Conservation (phyloP, 2,113 vertebrate species). For the Sapayoa aenigma region DNA sequence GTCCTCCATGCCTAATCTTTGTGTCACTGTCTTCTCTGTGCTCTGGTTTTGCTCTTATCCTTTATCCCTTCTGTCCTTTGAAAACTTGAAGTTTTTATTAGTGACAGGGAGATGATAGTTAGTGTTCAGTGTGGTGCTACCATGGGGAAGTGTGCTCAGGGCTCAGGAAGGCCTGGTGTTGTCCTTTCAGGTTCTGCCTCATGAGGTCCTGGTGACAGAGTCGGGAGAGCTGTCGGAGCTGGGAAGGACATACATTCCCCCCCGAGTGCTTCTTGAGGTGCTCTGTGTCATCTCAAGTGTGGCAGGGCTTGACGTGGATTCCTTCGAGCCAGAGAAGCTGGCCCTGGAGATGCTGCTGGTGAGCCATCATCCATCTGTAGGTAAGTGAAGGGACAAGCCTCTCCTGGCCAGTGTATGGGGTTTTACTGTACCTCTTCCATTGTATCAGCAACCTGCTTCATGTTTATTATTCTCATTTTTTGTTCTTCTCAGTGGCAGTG, state of each 20-base stretch:
- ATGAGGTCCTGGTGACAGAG: slow-evolving; percentile 82
- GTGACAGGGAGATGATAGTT: neutral
- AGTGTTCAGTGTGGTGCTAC: neutral
- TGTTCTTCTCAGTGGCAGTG: slow-evolving; percentile 72
- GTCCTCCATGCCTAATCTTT: neutral
- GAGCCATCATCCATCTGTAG: slow-evolving; percentile 90
- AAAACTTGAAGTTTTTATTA: neutral
- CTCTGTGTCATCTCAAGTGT: slow-evolving; percentile 83
- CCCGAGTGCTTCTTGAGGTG: slow-evolving; percentile 84
- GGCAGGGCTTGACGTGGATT: slow-evolving; percentile 80
- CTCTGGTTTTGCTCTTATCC: neutral
- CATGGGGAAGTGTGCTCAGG: neutral
- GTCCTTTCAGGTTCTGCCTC: slow-evolving; percentile 79
- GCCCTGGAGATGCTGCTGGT: slow-evolving; percentile 87
- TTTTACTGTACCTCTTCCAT: neutral
- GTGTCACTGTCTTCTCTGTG: neutral
- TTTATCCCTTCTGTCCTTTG: neutral
- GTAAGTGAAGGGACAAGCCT: slow-evolving; percentile 59
- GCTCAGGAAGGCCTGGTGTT: neutral
- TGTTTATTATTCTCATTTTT: neutral
- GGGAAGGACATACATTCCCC: slow-evolving; percentile 79
- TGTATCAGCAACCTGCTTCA: neutral
- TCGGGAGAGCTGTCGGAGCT: slow-evolving; percentile 84
- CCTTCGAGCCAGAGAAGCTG: slow-evolving; percentile 79
- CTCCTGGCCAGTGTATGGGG: fast-evolving